phyloP scores from a whole-genome alignment of 2,113 vertebrate species.

The Tachysurus vachellii region DNA sequence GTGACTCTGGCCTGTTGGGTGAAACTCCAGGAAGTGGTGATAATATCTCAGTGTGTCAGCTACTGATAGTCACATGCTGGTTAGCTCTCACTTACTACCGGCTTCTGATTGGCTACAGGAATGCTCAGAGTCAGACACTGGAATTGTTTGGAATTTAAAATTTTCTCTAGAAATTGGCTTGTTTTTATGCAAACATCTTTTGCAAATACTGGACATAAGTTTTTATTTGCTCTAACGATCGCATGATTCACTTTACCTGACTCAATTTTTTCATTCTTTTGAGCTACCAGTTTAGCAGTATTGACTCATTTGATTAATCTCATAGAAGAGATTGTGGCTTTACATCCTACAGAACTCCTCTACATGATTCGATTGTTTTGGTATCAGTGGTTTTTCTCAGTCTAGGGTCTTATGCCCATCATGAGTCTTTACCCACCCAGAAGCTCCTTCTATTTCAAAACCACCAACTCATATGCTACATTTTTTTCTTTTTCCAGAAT shows the following conservation, averaged over 20 bases:
- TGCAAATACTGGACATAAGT: neutral
- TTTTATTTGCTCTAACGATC: neutral
- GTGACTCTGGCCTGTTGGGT: constrained; percentile 27
- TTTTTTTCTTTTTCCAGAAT: too few species aligned
- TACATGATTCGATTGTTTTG: neutral
- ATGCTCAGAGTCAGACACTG: neutral
- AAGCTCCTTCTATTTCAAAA: neutral
- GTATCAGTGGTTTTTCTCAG: neutral
- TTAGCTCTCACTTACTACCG: constrained; percentile 18
- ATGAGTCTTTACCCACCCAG: neutral
- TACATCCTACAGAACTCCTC: neutral
- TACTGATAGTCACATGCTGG: constrained; percentile 31
- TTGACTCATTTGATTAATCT: neutral
- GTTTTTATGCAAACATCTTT: neutral
- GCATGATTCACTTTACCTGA: neutral
- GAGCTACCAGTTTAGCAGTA: neutral
- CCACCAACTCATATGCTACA: too few species aligned
- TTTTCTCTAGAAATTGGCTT: neutral
- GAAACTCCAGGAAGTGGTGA: constrained; percentile 20
- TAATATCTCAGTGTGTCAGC: constrained; percentile 21
- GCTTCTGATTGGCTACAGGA: neutral
- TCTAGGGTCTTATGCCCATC: neutral
- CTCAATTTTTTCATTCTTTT: neutral
- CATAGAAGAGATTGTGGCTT: neutral
- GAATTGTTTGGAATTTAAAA: neutral